Evolutionary conservation across 2,797 vertebrate species (phyloP).

Genomic region (Fratercula arctica): DNA sequence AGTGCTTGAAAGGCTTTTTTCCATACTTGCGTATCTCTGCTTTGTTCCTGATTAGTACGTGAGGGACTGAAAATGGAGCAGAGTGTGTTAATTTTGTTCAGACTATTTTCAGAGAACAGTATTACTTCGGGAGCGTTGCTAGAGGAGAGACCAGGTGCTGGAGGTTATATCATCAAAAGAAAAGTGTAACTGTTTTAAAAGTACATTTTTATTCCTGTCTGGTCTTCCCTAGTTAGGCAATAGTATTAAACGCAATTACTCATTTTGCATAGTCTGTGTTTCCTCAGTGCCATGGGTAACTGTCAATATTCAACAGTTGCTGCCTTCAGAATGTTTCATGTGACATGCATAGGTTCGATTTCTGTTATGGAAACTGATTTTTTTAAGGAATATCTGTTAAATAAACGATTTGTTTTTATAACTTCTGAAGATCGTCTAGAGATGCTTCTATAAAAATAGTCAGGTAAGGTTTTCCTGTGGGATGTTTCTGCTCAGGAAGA

Average conservation of each 20-base stretch:
- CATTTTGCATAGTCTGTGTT: not conserved
- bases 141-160: not conserved
- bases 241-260: not conserved
- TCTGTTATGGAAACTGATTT: not conserved
- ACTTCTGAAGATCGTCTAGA: not conserved
- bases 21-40: not conserved
- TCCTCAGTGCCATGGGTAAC: not conserved
- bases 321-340: not conserved
- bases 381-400: not conserved
- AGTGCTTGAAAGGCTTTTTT: not conserved
- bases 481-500: not conserved
- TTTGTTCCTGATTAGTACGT: not conserved
- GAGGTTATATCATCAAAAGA: not conserved
- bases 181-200: not conserved
- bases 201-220: not conserved
- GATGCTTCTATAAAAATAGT: not conserved
- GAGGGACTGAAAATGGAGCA: not conserved
- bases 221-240: not conserved
- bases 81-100: not conserved
- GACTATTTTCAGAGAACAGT: not conserved
- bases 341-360: not conserved
- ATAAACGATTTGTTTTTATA: conserved; percentile 58
- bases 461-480: not conserved
- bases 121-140: not conserved
- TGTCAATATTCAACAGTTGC: not conserved